A percentile compares a stretch with the other conserved stretches of the same genome.
These are phyloP conservation scores for Sebastes miniatus DNA, from an alignment of 2,797 vertebrate genomes.

Conservation along the genomic window DNA sequence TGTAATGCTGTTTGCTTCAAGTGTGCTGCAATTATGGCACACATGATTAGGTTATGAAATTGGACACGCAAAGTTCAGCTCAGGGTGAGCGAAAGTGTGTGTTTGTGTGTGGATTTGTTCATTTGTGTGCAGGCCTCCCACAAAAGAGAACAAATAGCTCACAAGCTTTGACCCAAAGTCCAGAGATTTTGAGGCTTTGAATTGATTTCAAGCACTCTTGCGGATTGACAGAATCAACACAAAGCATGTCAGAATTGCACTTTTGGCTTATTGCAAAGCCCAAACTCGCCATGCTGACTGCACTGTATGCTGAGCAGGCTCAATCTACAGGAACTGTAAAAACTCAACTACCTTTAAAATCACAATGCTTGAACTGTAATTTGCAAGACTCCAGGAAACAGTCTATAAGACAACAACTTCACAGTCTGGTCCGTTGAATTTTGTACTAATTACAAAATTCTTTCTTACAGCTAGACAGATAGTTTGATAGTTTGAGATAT, in stretches of 20 bases:
- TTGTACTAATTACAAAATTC: not conserved
- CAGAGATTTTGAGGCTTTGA: conserved; percentile 23
- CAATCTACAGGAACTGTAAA: not conserved
- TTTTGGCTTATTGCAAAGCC: conserved; percentile 4
- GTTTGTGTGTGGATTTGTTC: not conserved
- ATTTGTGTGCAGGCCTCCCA: conserved; percentile 6
- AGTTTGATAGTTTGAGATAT: not conserved
- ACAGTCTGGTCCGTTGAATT: not conserved
- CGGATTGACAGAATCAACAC: conserved; percentile 11
- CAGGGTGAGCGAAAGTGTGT: conserved; percentile 9
- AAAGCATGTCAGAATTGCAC: not conserved
- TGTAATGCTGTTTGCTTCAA: conserved; percentile 39
- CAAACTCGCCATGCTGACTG: not conserved
- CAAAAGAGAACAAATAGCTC: conserved; percentile 2
- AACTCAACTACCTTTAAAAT: not conserved
- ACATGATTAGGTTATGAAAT: conserved; percentile 58
- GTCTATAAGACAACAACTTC: not conserved
- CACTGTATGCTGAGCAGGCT: not conserved
- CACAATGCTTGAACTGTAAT: not conserved
- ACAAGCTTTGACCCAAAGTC: conserved; percentile 23
- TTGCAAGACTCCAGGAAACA: not conserved
- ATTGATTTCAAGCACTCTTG: conserved; percentile 14
- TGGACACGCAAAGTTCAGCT: conserved; percentile 46
- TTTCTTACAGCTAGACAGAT: not conserved
- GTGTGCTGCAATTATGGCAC: conserved; percentile 30